Evolutionary conservation across 2,797 vertebrate species (phyloP).

Genomic region (Helostoma temminkii): DNA sequence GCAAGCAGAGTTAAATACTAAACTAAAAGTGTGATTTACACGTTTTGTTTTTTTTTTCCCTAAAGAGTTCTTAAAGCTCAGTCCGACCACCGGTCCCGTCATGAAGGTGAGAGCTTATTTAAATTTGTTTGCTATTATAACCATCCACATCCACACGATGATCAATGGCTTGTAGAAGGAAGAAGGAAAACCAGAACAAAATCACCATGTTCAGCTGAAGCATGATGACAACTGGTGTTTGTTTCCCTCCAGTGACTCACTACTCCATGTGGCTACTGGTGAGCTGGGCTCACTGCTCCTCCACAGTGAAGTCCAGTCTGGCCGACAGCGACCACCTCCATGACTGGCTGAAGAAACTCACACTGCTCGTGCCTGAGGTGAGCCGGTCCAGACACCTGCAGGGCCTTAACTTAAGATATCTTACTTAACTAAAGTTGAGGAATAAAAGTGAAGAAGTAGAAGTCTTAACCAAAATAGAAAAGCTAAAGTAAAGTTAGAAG

Average conservation of each 20-base stretch:
- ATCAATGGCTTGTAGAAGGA: not conserved
- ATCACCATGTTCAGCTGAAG: not conserved
- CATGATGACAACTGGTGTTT: not conserved
- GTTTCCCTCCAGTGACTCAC: constrained; percentile 89
- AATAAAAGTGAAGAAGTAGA: too few relatives aligned
- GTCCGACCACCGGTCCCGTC: constrained; percentile 95
- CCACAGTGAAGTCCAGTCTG: constrained; percentile 96
- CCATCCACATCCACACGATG: not conserved
- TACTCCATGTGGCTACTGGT: constrained; percentile 99
- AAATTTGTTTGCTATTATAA: too few relatives aligned
- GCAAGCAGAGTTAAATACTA: too few relatives aligned
- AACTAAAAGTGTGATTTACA: not conserved
- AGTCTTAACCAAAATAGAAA: too few relatives aligned
- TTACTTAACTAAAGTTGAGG: too few relatives aligned
- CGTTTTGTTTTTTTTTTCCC: constrained; percentile 6
- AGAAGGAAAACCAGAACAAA: not conserved
- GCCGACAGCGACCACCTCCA: constrained; percentile 97
- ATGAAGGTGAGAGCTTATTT: constrained; percentile 89
- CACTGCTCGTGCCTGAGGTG: constrained; percentile 97
- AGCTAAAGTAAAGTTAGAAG: too few relatives aligned
- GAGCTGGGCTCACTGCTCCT: constrained; percentile 98
- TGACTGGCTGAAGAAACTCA: constrained; percentile 98
- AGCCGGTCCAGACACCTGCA: not conserved
- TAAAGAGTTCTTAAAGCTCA: constrained; percentile 97
- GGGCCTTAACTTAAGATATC: too few relatives aligned